Conservation (phyloP, 2,113 vertebrate species). For the Dermatemys mawii region DNA sequence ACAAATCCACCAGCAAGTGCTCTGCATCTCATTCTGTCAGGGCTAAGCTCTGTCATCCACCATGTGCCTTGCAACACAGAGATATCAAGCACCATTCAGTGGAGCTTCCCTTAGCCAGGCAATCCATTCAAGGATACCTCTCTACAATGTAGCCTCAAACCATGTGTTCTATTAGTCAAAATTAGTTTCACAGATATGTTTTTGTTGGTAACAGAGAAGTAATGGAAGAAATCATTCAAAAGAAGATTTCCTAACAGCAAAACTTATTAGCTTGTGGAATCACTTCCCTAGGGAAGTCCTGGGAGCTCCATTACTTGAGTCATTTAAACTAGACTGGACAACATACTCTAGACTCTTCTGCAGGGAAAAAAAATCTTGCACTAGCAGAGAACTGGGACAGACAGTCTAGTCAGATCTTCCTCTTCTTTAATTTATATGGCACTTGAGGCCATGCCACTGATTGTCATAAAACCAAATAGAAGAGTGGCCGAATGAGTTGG, state of each 20-base stretch:
- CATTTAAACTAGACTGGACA: neutral
- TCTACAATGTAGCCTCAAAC: neutral
- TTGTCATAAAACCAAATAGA: neutral
- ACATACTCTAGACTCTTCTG: neutral
- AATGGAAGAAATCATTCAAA: neutral
- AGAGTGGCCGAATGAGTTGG: neutral
- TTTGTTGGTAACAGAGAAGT: neutral
- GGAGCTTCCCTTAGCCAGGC: neutral
- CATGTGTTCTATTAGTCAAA: neutral
- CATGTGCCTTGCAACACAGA: fast-evolving
- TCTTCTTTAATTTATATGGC: fast-evolving
- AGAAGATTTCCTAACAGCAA: neutral
- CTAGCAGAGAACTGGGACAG: neutral
- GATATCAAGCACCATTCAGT: fast-evolving
- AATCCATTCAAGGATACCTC: neutral
- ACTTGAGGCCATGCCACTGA: fast-evolving
- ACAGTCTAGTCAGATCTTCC: neutral
- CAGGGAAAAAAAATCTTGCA: neutral
- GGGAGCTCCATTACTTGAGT: fast-evolving
- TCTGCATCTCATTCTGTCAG: neutral
- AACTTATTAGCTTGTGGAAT: neutral
- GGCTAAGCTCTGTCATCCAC: fast-evolving
- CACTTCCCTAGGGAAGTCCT: neutral
- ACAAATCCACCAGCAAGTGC: neutral
- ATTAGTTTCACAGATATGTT: neutral